These are phyloP conservation scores for Chiloscyllium plagiosum DNA, from an alignment of 2,113 vertebrate species.

Conservation along the genomic window DNA sequence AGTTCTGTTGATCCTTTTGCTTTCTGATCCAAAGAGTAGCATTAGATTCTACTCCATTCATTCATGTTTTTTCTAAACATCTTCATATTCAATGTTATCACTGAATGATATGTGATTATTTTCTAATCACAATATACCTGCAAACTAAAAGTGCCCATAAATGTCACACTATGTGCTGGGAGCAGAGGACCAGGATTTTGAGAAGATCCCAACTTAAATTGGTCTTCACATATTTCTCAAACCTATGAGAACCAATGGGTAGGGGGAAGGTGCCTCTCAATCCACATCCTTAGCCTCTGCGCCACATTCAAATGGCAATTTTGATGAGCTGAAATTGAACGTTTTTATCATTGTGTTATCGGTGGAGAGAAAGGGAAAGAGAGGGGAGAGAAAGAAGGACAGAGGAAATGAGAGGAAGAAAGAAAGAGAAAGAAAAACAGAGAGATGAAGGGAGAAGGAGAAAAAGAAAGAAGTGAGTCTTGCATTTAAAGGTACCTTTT, in stretches of 20 bases:
- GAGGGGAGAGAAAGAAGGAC: no score
- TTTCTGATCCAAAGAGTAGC: no score
- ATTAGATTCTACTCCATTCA: background rate
- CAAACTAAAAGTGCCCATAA: background rate
- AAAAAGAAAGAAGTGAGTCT: background rate
- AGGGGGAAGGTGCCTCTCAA: background rate
- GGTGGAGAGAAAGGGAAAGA: no score
- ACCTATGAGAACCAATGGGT: background rate
- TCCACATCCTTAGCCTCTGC: background rate
- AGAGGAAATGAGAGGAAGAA: no score
- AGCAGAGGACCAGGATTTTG: background rate
- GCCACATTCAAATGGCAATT: background rate
- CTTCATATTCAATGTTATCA: background rate
- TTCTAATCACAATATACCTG: background rate
- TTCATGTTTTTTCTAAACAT: background rate
- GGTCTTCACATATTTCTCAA: background rate
- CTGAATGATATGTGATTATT: background rate
- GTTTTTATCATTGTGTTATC: no score
- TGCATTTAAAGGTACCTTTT: background rate
- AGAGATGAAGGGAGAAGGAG: background rate
- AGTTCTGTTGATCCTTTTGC: no score
- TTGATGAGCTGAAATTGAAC: background rate
- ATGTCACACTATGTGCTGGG: background rate
- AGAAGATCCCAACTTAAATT: background rate
- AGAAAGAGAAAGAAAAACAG: background rate